Base-by-base conservation (phyloP, 2,797 vertebrate species). In the Channa striata region DNA sequence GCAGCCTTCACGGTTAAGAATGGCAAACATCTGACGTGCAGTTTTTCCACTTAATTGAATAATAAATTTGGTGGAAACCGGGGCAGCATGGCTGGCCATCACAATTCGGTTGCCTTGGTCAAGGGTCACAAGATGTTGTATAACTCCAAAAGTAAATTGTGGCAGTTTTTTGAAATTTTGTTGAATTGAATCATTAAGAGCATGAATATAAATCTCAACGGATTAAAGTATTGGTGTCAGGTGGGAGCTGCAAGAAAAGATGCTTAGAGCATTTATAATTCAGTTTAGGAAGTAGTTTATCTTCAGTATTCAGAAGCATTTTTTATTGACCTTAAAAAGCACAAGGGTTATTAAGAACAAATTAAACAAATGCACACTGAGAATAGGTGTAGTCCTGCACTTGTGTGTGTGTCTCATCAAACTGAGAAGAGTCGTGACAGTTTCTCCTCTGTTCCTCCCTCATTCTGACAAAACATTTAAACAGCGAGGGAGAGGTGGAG, bases 321-420 rank as follows among this genome's bases (percentile, higher is more conserved):
- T 37, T 67, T 25, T 42, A 20, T 51, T 23, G 48, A 37, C 21
- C 25, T 20, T 72, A 73, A 34, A 77, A 88, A 88, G 83, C 87
- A 90, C 84, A 89, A 81, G 80, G 48, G 48, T 56, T 59, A 30
- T 33, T 21, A 2, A 66, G 62, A 79, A 68, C 17, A 64, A 73
- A 72, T 50, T 6, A 9, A 81, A 57, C 1, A 17, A 34, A 53
- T 4, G n/a, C 63, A 59, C 33, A 60, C 51, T 54, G 42, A 65
- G 67, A 60, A 16, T 3, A 37, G 47, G 36, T 33, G 37, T 36
- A 61, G 69, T 43, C 60, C 50, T 37, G 64, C 57, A 16, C 70
- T 16, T 2, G n/a, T 21, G 16, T 21, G 47, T 36, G 10, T 48
- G 46, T 51, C 39, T 40, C 2, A 19, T 48, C 47, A 16, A 46